Evolutionary conservation across 2,797 vertebrate species (phyloP).

Genomic region (Kryptolebias ocellatus): DNA sequence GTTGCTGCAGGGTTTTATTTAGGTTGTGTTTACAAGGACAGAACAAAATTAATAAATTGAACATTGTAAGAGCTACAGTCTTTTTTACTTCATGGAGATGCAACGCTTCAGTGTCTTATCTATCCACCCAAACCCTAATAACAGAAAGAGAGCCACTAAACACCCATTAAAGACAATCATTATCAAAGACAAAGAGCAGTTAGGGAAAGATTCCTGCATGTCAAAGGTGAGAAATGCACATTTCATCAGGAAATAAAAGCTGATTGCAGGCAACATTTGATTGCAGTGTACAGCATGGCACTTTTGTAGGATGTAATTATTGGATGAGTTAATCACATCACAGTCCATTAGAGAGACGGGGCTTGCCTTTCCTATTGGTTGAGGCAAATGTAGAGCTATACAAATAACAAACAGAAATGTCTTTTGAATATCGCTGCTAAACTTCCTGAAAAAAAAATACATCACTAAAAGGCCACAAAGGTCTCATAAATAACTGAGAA

Average conservation of each 20-base stretch:
- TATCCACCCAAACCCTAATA: not conserved
- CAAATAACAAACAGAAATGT: slow-evolving; percentile 18
- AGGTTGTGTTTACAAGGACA: not conserved
- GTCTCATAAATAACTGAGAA: slow-evolving; percentile 37
- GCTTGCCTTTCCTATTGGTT: slow-evolving; percentile 45
- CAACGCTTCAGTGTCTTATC: not conserved
- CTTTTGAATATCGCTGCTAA: slow-evolving; percentile 7
- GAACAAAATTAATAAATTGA: not conserved
- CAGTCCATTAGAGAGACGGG: slow-evolving; percentile 46
- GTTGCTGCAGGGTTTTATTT: not conserved
- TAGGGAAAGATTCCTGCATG: slow-evolving; percentile 12
- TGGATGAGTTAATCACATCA: slow-evolving; percentile 46
- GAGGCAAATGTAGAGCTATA: slow-evolving; percentile 16
- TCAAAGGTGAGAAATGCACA: slow-evolving; percentile 31
- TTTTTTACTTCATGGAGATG: not conserved
- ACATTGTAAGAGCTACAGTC: not conserved
- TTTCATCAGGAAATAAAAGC: slow-evolving; percentile 18
- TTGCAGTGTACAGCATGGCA: slow-evolving; percentile 24
- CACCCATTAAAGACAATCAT: slow-evolving; percentile 21
- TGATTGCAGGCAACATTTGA: slow-evolving; percentile 37
- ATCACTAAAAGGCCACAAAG: slow-evolving; percentile 11
- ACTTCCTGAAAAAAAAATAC: slow-evolving; percentile 7
- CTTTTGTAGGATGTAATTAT: slow-evolving; percentile 37
- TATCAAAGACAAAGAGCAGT: slow-evolving; percentile 16
- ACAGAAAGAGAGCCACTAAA: not conserved